These are phyloP conservation scores for Erpobdella octoculata DNA, from an alignment of 2,888 invertebrate genomes.

Conservation along the genomic window DNA sequence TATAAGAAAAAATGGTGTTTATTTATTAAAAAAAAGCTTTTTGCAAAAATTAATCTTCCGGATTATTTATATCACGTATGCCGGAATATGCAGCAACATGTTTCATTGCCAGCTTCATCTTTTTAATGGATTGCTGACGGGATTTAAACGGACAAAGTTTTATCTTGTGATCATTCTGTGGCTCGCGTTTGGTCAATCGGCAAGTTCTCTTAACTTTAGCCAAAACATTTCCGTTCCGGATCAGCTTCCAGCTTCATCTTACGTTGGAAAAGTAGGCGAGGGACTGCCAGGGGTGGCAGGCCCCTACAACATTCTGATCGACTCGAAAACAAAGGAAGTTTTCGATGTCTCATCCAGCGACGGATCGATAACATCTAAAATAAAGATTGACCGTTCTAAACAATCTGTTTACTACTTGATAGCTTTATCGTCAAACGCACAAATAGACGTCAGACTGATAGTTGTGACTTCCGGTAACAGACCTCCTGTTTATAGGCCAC, in stretches of 20 bases:
- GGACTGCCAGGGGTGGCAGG: slow-evolving; percentile 4
- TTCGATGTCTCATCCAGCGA: slow-evolving; percentile 1
- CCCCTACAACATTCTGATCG: slow-evolving; percentile 9
- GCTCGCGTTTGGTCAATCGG: background rate
- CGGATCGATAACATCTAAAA: slow-evolving; percentile 18
- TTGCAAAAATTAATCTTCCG: too few species aligned
- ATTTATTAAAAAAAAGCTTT: too few species aligned
- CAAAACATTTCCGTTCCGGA: slow-evolving; percentile 29
- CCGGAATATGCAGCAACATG: slow-evolving; percentile 1
- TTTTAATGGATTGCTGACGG: background rate
- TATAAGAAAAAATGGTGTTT: too few species aligned
- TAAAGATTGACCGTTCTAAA: background rate
- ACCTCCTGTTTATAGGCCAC: slow-evolving; percentile 24
- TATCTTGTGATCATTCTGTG: background rate
- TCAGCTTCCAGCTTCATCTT: slow-evolving; percentile 6
- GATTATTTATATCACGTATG: too few species aligned
- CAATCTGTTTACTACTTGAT: slow-evolving; percentile 20
- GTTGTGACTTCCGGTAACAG: slow-evolving; percentile 9
- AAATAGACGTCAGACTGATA: slow-evolving; percentile 16
- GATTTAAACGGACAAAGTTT: background rate
- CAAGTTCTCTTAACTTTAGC: background rate
- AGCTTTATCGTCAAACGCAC: slow-evolving; percentile 7
- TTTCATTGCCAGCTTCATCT: background rate
- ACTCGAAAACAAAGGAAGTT: background rate
- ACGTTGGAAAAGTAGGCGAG: slow-evolving; percentile 21